A percentile compares a stretch with the other conserved stretches of the same genome.
Conservation (phyloP, 2,797 vertebrate species). For the Thalassophryne amazonica region DNA sequence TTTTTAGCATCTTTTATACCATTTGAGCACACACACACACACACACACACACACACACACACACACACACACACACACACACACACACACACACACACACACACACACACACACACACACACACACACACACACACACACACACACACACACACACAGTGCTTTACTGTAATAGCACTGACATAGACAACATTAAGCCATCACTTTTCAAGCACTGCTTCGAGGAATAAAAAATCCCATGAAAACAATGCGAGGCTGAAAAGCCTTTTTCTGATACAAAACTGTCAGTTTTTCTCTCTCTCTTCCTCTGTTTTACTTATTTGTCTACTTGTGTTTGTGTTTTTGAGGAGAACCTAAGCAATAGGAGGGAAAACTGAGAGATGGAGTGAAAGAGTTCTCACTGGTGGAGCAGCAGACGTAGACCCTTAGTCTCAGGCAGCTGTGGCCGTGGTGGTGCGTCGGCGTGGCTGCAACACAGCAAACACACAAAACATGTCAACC, state of each 20-base stretch:
- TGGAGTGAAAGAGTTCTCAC: slow-evolving; percentile 73
- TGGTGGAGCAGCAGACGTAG: slow-evolving; percentile 92
- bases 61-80: slow-evolving; percentile 15
- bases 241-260: slow-evolving; percentile 21
- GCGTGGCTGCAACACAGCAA: slow-evolving; percentile 80
- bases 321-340: slow-evolving; percentile 17
- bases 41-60: neutral
- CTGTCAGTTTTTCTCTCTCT: slow-evolving; percentile 12
- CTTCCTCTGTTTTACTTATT: slow-evolving; percentile 7
- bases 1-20: slow-evolving; percentile 30
- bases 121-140: neutral
- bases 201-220: slow-evolving; percentile 35
- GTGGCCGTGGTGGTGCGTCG: slow-evolving; percentile 89
- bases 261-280: slow-evolving; percentile 17
- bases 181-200: slow-evolving; percentile 49
- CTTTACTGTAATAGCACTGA: slow-evolving; percentile 50
- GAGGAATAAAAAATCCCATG: slow-evolving; percentile 29
- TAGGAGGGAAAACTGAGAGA: neutral
- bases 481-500: slow-evolving; percentile 39
- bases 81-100: neutral
- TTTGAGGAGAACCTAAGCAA: slow-evolving; percentile 9
- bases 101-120: slow-evolving; percentile 20
- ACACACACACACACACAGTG: slow-evolving; percentile 4
- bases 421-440: slow-evolving; percentile 95
- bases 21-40: slow-evolving; percentile 16